Base-by-base conservation (phyloP, 2,888 invertebrate species). In the Erebia palarica region DNA sequence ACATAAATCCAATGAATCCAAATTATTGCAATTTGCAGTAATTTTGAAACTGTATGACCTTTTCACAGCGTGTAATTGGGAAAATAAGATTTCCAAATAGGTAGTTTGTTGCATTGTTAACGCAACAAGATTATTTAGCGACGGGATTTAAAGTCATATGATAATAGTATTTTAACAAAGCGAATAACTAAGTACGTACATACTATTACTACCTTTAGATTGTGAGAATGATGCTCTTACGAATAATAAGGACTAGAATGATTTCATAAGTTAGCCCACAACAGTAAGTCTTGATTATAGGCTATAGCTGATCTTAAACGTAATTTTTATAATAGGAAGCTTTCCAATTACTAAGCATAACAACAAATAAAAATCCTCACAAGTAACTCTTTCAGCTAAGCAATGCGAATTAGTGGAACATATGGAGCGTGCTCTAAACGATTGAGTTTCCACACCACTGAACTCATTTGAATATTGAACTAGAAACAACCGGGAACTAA, bases 381-480 rank as follows among this genome's bases (percentile, higher is more conserved):
- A 27, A 42, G 21, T 57, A 60, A 18, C 16, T 36, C 10, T 13
- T 59, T 16, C 44, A 42, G 36, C 51, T 51, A 8, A 51, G 57
- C 57, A 21, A 60, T 18, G 72, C 1, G 27, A 69, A 69, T 55
- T 53, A 60, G 57, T 59, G 67, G 65, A 69, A 76, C 75, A 75
- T 75, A 75, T 75, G 75, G 72, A 77, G 75, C 74, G 70, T 70
- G 73, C 68, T 77, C 77, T 81, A 81, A 84, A 84, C 80, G 81
- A 78, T 81, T 74, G 77, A 84, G 83, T 84, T 85, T 85, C 82
- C 79, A 81, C 81, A 75, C 82, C 78, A 81, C 78, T 82, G 81
- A 83, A 82, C 86, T 86, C 82, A 88, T 89, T 88, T 87, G 85
- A 88, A 89, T 90, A 86, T 85, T 82, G 80, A 80, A 85, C 84